Evolutionary conservation across 1,140 invertebrate species (phyloP).

Genomic region (Cardiocondyla obscurior): DNA sequence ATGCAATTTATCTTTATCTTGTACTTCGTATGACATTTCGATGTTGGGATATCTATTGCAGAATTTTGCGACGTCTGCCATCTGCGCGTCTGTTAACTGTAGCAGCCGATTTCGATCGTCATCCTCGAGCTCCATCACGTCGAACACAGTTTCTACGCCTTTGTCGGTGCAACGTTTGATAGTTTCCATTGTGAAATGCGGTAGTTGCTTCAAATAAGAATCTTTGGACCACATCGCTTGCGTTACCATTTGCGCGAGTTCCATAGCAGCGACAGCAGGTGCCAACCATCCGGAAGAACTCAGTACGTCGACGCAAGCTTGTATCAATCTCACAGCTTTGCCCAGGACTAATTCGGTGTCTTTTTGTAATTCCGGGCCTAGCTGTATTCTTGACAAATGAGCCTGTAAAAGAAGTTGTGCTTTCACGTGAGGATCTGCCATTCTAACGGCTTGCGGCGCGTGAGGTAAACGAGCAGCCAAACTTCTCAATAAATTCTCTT

Average conservation of each 20-base stretch:
- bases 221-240: conserved; percentile 99
- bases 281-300: conserved; percentile 99
- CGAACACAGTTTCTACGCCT: conserved; percentile 97
- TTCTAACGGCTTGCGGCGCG: conserved; percentile 87
- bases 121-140: conserved; percentile 99
- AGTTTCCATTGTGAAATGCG: conserved; percentile 96
- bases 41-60: conserved; percentile 99
- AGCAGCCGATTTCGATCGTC: conserved; percentile 94
- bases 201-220: conserved; percentile 98
- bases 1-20: conserved; percentile 91
- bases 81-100: conserved; percentile 93
- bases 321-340: conserved; percentile 95
- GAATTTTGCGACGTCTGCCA: conserved; percentile 98
- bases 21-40: conserved; percentile 96
- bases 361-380: conserved; percentile 97
- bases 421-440: conserved; percentile 99
- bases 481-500: conserved; percentile 94
- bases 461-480: conserved; percentile 91
- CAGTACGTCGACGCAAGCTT: conserved; percentile 99
- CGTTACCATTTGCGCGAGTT: conserved; percentile 99
- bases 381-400: conserved; percentile 96
- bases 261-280: conserved; percentile 99
- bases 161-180: conserved; percentile 96
- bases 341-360: conserved; percentile 96
- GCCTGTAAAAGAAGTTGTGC: conserved; percentile 98